Base-by-base conservation (phyloP, 2,113 vertebrate species). In the Sphaerodactylus townsendi region DNA sequence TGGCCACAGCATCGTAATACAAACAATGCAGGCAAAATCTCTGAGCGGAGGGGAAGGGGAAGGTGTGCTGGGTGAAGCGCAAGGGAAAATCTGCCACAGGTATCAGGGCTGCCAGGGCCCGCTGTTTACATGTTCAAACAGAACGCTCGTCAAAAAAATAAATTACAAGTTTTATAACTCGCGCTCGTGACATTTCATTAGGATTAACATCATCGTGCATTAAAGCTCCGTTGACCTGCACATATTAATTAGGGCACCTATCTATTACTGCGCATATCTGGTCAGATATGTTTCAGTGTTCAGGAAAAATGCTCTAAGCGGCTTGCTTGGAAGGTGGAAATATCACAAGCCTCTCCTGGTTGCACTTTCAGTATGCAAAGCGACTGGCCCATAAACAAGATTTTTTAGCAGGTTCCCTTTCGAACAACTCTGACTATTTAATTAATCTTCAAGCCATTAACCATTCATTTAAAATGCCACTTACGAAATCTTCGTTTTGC, bases 381-480 rank as follows among this genome's bases (percentile, higher is more conserved):
- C 73, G 86, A 91, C 88, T 93, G 92, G 86, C 88, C 93, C 93
- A 92, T 85, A 94, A 95, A 95, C 92, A 94, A 93, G 92, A 93
- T 91, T 94, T 25, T 56, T 93, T 92, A 96, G 93, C 93, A 95
- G 94, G 93, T 93, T 94, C 91, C 94, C 91, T 93, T 94, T 93
- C 94, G 92, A 97, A 96, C 94, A 95, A 95, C 93, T 92, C 87
- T 90, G 94, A 92, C 90, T 93, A 87, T 96, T 95, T 97, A 97
- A 97, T 96, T 96, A 96, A 96, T 96, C 91, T 93, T 92, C 91
- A 93, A 85, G 88, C 92, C 93, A 96, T 95, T 95, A 96, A 95
- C 95, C 92, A 95, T 95, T 96, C 93, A 95, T 96, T 96, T 95
- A 94, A 95, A 97, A 96, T 95, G 93, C 91, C 93, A 95, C 91